phyloP scores from a whole-genome alignment of 2,888 invertebrate species.

The Rugalucina vietnamica region DNA sequence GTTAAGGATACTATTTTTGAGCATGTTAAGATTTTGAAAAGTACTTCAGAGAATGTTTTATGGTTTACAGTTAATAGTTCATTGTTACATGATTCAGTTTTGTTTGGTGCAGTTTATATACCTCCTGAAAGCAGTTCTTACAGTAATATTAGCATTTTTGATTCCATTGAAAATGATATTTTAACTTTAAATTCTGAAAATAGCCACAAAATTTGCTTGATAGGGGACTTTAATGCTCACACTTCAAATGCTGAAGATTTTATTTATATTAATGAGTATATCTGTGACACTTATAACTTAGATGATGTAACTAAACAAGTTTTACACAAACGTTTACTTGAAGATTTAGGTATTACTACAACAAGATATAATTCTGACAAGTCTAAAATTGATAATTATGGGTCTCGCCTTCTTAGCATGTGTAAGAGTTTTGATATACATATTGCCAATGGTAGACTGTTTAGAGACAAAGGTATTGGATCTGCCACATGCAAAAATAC shows the following conservation, averaged over 20 bases:
- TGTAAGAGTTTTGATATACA: constrained; percentile 1
- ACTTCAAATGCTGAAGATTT: neutral
- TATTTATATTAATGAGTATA: neutral
- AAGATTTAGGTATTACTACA: neutral
- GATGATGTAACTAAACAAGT: neutral
- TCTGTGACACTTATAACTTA: neutral
- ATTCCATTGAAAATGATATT: neutral
- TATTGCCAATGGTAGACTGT: constrained; percentile 7
- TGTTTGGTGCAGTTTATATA: constrained; percentile 11
- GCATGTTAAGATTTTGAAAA: neutral
- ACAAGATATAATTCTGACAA: neutral
- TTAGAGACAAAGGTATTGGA: constrained; percentile 1
- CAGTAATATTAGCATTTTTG: neutral
- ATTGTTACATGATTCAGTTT: constrained; percentile 1
- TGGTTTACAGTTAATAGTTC: constrained; percentile 7
- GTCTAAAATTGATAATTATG: neutral
- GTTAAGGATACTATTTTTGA: constrained; percentile 6
- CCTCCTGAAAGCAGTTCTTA: neutral
- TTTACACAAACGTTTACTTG: neutral
- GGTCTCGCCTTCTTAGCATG: neutral
- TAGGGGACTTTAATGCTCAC: neutral
- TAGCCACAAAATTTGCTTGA: neutral
- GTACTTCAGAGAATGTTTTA: neutral
- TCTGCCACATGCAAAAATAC: neutral
- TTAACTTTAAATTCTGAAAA: neutral